Percentiles rank a stretch among this genome's conserved stretches.
Conservation (phyloP, 1,140 invertebrate species). For the Popillia japonica region DNA sequence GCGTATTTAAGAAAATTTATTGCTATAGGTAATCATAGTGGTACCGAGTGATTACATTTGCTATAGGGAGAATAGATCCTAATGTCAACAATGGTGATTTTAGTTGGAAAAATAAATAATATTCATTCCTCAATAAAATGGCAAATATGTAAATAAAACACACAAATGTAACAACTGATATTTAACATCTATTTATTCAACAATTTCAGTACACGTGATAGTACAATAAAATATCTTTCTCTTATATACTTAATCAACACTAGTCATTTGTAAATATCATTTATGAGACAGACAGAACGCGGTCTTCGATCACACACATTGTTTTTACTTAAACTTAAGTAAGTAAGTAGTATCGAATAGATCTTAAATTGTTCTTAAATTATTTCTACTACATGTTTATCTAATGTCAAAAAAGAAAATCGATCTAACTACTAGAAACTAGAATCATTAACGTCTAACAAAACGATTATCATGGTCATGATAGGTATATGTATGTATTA, state of each 20-base stretch:
- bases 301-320: constrained; percentile 32
- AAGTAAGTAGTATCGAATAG: constrained; percentile 31
- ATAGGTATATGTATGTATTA: too few relatives aligned
- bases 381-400: neutral
- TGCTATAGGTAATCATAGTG: too few relatives aligned
- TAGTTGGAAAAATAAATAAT: too few relatives aligned
- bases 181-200: constrained; percentile 39
- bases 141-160: constrained; percentile 36
- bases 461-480: neutral
- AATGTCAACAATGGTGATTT: too few relatives aligned
- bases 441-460: constrained; percentile 13
- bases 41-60: too few relatives aligned
- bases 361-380: constrained; percentile 18
- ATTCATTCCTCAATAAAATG: too few relatives aligned
- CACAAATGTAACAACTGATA: constrained; percentile 34
- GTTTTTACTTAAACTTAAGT: too few relatives aligned
- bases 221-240: constrained; percentile 37
- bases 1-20: too few relatives aligned
- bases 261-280: constrained; percentile 31
- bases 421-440: neutral
- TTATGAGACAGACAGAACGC: constrained; percentile 20
- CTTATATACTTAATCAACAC: constrained; percentile 36
- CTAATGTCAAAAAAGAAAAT: constrained; percentile 9
- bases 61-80: too few relatives aligned
- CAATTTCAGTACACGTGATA: constrained; percentile 35